A percentile compares a stretch with the other conserved stretches of the same genome.
phyloP scores from a whole-genome alignment of 64 coral and sea anemone species.

The Orbicella faveolata region DNA sequence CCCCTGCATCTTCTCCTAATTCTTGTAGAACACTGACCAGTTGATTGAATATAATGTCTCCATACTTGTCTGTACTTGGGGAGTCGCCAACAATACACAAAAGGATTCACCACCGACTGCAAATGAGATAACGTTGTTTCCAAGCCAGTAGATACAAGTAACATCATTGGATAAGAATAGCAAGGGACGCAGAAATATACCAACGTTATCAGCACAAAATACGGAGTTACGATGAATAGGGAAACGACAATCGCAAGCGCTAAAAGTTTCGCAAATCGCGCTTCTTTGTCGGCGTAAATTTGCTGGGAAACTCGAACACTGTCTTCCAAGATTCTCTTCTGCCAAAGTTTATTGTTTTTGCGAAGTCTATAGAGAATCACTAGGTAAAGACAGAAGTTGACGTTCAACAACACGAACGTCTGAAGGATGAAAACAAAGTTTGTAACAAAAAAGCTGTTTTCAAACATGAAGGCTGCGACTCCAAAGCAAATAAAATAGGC shows the following conservation, averaged over 20 bases:
- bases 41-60: not conserved
- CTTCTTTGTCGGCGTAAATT: not conserved
- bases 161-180: not conserved
- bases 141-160: not conserved
- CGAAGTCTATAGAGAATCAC: not conserved
- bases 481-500: slow-evolving; percentile 18
- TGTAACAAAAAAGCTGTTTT: not conserved
- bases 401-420: not conserved
- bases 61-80: not conserved
- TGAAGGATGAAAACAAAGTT: not conserved
- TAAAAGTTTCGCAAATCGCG: not conserved
- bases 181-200: slow-evolving; percentile 10
- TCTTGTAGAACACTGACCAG: not conserved
- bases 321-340: not conserved
- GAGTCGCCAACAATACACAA: slow-evolving; percentile 2
- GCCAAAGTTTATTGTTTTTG: not conserved
- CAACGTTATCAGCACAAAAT: not conserved
- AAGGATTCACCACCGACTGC: not conserved
- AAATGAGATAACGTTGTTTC: not conserved
- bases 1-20: not conserved
- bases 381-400: not conserved
- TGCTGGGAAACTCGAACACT: not conserved
- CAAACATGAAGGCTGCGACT: not conserved
- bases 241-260: not conserved
- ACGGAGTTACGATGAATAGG: not conserved